Evolutionary conservation across 2,113 vertebrate genomes (phyloP).

Genomic region (Calcarius ornatus): DNA sequence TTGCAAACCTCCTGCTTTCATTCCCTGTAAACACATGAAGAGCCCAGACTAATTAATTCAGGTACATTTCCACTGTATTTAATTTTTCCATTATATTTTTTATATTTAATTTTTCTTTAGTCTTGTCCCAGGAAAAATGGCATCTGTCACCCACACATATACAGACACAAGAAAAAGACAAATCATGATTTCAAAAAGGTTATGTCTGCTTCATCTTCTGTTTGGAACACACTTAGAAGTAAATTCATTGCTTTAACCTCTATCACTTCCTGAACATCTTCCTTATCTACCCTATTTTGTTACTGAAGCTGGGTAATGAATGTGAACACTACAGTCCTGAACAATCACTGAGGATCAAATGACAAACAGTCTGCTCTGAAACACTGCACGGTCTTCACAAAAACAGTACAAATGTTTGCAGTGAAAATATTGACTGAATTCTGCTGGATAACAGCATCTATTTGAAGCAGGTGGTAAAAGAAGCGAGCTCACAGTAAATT

Average conservation of each 20-base stretch:
- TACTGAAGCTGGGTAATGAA: background rate
- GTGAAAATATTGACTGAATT: background rate
- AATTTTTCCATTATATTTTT: background rate
- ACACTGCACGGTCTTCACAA: background rate
- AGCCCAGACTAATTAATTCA: background rate
- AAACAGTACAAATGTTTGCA: background rate
- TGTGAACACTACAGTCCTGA: background rate
- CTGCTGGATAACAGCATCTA: background rate
- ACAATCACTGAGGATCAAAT: background rate
- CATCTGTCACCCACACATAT: background rate
- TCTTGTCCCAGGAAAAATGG: background rate
- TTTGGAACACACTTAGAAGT: background rate
- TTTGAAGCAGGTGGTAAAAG: background rate
- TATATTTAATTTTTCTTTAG: background rate
- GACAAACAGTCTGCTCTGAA: background rate
- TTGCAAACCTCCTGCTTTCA: background rate
- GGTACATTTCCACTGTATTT: background rate
- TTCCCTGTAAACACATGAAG: background rate
- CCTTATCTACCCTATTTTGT: background rate
- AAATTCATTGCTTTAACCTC: background rate
- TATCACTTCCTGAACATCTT: background rate
- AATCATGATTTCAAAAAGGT: background rate
- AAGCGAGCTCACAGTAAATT: background rate
- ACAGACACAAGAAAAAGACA: background rate
- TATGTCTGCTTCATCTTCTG: background rate